Evolutionary conservation across 2,113 vertebrate genomes (phyloP), one percentile per base, ranked within the genome.

Genomic region (Menidia beryllina): DNA sequence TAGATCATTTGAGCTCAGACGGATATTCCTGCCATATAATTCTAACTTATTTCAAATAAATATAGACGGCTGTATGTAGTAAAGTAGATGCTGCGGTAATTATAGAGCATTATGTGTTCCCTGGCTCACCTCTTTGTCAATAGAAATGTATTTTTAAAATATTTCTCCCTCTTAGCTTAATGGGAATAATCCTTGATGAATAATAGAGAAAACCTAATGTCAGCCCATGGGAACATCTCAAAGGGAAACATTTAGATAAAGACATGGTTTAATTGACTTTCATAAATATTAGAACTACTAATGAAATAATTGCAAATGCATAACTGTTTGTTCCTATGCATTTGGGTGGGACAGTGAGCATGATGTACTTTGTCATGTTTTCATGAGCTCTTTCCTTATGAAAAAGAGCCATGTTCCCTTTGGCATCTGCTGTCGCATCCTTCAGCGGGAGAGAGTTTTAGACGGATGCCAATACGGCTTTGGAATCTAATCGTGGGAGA

Each of bases 281-380:
- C 67, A 81, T 70, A 70, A 72, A 77, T 61, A 64, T 41, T 64
- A 80, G 68, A 48, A 53, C 53, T 26, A 20, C 64, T 81, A 69
- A 74, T 81, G 62, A 75, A 82, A 88, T 83, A 73, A 80, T 79
- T 76, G 81, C 72, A 75, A 72, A 91, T 82, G 68, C 66, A 80
- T 72, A 38, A 74, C 63, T 72, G 60, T 65, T 9, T 54, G 77
- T 69, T 71, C 43, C 24, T 13, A 62, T 69, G 75, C 49, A 65
- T 60, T 63, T 61, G 45, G 43, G 27, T 24, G 56, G 80, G 27
- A 26, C 64, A 54, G 5, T 72, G 13, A 23, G 57, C 64, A 21
- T 41, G 51, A 55, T 27, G 43, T n/a, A 11, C 59, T 34, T 25
- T 6, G 11, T 48, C 71, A 63, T 56, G 26, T 66, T 36, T 43